phyloP scores from a whole-genome alignment of 2,888 invertebrate genomes.

The Drosophila ochracea region DNA sequence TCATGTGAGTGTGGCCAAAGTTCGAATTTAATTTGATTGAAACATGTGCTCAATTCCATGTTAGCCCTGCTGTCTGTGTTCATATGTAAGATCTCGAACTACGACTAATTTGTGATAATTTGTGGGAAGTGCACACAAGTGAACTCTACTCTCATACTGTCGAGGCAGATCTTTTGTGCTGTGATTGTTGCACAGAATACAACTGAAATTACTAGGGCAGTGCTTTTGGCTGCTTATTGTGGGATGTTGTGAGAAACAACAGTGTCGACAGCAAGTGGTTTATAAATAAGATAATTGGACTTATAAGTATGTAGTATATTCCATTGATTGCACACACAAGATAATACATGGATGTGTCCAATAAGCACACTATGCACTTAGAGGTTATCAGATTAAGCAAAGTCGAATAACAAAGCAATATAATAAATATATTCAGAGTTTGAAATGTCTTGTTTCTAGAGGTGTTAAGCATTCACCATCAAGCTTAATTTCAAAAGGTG shows the following conservation, averaged over 20 bases:
- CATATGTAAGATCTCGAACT: slow-evolving; percentile 48
- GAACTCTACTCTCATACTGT: slow-evolving; percentile 8
- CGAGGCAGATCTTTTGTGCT: slow-evolving; percentile 29
- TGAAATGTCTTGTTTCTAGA: background rate
- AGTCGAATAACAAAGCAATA: background rate
- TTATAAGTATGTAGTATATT: slow-evolving; percentile 21
- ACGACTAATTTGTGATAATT: slow-evolving; percentile 79
- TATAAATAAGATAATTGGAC: slow-evolving; percentile 58
- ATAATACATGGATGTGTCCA: slow-evolving; percentile 7
- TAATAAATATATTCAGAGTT: background rate
- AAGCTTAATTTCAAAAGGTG: background rate
- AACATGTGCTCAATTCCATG: slow-evolving; percentile 64
- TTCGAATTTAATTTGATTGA: slow-evolving; percentile 72
- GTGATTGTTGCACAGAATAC: slow-evolving; percentile 24
- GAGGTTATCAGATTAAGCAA: slow-evolving; percentile 20
- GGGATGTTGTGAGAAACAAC: slow-evolving; percentile 39
- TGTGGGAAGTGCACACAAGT: slow-evolving; percentile 68
- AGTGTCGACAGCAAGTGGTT: slow-evolving; percentile 54
- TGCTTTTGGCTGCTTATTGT: slow-evolving; percentile 31
- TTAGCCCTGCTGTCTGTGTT: slow-evolving; percentile 25
- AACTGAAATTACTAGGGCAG: slow-evolving; percentile 56
- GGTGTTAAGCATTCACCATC: background rate
- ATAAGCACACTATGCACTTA: background rate
- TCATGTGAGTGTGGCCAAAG: slow-evolving; percentile 53
- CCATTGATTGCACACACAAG: slow-evolving; percentile 36